These are phyloP conservation scores for Leptarthrus brevirostris DNA, from an alignment of 2,888 invertebrate genomes.

Conservation along the genomic window DNA sequence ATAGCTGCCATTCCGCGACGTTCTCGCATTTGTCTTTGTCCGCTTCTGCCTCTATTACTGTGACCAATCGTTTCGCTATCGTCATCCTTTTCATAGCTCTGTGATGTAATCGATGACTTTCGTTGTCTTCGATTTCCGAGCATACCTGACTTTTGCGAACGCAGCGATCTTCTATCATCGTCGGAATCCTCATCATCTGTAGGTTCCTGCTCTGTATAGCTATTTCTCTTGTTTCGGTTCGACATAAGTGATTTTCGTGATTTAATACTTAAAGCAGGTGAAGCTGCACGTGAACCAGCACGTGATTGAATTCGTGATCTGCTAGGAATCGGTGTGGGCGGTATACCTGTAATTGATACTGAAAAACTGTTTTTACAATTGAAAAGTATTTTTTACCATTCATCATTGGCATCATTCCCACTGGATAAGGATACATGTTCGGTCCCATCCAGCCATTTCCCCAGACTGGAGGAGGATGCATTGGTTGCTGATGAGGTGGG, in stretches of 20 bases:
- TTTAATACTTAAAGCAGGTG: constrained; percentile 76
- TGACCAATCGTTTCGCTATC: constrained; percentile 53
- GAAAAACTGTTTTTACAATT: background rate
- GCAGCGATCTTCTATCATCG: constrained; percentile 66
- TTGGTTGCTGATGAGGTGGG: constrained; percentile 58
- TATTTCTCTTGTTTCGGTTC: constrained; percentile 68
- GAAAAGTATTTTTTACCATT: constrained; percentile 59
- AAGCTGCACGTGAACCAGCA: constrained; percentile 74
- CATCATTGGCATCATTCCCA: constrained; percentile 66
- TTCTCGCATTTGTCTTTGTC: constrained; percentile 55
- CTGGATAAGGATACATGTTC: constrained; percentile 63
- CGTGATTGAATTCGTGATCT: constrained; percentile 71
- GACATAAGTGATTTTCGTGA: constrained; percentile 77
- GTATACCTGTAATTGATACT: constrained; percentile 53
- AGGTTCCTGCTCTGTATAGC: constrained; percentile 68
- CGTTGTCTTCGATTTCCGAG: constrained; percentile 58
- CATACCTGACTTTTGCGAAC: constrained; percentile 64
- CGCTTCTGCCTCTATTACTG: constrained; percentile 57
- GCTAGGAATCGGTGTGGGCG: constrained; percentile 62
- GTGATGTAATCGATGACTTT: constrained; percentile 63
- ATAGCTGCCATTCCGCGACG: constrained; percentile 6
- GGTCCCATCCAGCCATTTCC: constrained; percentile 57
- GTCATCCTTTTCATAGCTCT: constrained; percentile 61
- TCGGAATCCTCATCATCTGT: constrained; percentile 76
- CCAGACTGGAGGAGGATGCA: constrained; percentile 61